A percentile compares a stretch with the other conserved stretches of the same genome.
These are phyloP conservation scores for Agrilus cyanescens DNA, from an alignment of 2,888 invertebrate genomes.

Conservation along the genomic window DNA sequence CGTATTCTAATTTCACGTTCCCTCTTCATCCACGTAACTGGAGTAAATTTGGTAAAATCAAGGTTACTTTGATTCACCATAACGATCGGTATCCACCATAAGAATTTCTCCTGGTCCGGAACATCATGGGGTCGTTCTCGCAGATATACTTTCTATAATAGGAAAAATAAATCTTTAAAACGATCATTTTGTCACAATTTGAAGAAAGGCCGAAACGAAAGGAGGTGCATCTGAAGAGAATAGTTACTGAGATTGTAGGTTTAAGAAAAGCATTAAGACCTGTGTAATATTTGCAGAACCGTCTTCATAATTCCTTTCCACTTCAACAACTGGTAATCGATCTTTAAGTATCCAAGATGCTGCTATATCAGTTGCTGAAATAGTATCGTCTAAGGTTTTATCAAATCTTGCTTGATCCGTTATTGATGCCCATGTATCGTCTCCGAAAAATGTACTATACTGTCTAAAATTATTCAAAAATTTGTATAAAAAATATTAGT, in stretches of 20 bases:
- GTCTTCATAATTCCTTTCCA: conserved; percentile 53
- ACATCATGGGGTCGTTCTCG: conserved; percentile 63
- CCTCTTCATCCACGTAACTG: conserved; percentile 52
- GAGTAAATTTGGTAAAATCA: conserved; percentile 45
- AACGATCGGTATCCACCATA: conserved; percentile 66
- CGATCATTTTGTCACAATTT: not conserved
- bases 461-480: conserved; percentile 35
- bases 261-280: conserved; percentile 31
- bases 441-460: conserved; percentile 63
- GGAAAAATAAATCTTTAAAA: conserved; percentile 2
- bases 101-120: conserved; percentile 54
- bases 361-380: conserved; percentile 59
- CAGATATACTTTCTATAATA: conserved; percentile 51
- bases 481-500: not conserved
- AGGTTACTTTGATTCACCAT: conserved; percentile 46
- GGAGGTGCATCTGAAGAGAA: conserved; percentile 7
- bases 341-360: conserved; percentile 75
- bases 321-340: conserved; percentile 62
- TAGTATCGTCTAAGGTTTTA: conserved; percentile 40
- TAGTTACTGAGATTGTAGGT: conserved; percentile 3
- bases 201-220: not conserved
- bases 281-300: conserved; percentile 52
- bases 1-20: conserved; percentile 41
- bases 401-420: conserved; percentile 55
- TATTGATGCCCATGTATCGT: conserved; percentile 68